Evolutionary conservation across 2,113 vertebrate species (phyloP), one percentile per base, ranked within the genome.

Genomic region (Hoplias malabaricus): DNA sequence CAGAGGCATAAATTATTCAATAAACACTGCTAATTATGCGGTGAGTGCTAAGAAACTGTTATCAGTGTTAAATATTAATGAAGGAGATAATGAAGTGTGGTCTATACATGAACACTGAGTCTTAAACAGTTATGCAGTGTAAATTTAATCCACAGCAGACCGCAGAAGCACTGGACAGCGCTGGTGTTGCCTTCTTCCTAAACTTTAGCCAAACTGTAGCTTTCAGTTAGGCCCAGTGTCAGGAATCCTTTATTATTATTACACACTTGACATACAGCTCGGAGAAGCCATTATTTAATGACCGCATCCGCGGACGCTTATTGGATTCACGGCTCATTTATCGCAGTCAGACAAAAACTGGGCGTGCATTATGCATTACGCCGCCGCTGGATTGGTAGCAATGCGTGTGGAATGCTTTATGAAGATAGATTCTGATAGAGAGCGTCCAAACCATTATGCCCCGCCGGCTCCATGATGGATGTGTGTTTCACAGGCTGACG

Each of bases 401-500:
- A 2, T 27, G 5, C 56, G 46, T 48, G 31, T 43, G 46, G 40
- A 77, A 36, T 62, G 40, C 33, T 63, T 50, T 70, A 78, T 62
- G 42, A 62, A 68, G 23, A 62, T 7, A 19, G 16, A 33, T 70
- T 21, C 46, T 53, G 31, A 33, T 23, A 19, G 16, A 10, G 10
- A 62, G 21, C 16, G 16, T 67, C 14, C 16, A 36, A 34, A 27
- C 53, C 38, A 27, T 54, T 33, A 62, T 69, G 13, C 63, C 33
- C 19, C 34, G 6, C 72, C 74, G 46, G 63, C 19, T 63, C 12
- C 7, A 40, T 42, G 19, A 73, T 73, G 63, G 12, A 19, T 69
- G 54, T 62, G 66, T 73, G 34, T 63, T 36, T 43, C 86, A 40
- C 87, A 99, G 98, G 80, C 87, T 99, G 81, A 99, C 98, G 2